Base-by-base conservation (phyloP, 2,888 invertebrate genomes). In the Elgonia sp. region DNA sequence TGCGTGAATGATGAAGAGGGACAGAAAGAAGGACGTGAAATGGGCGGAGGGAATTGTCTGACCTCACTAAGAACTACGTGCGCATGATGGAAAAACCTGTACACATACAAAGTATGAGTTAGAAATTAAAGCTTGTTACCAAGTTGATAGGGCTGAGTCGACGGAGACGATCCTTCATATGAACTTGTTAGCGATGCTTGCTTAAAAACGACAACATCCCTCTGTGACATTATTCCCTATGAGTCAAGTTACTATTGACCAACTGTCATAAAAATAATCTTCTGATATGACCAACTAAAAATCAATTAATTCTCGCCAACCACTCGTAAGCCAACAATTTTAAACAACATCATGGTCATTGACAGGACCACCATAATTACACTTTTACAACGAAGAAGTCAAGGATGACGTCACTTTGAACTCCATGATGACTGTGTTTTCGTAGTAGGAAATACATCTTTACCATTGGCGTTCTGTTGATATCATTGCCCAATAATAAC, bases 71-170 rank as follows among this genome's bases (percentile, higher is more conserved):
- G 55, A 83, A 67, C 86, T 82, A 86, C 70, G 79, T 69, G 65
- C 83, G 83, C 79, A 21, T 62, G 79, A 73, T 83, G 53, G 18
- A 80, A 80, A 80, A 84, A 62, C 50, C 40, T 75, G 73, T 83
- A 82, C 72, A 80, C 60, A 85, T 63, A 84, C 65, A 42, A 77
- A 62, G 46, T 37, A 70, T 65, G 79, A 72, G 73, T 50, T 53
- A 18, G 9, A 84, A 84, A 84, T 84, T 84, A 84, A 82, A 81
- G 77, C 77, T 84, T 37, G 87, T 3, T 87, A 87, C 70, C 70
- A 81, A 81, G 63, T 84, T 69, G 60, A 80, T 87, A 62, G 67
- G 10, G 57, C 29, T 76, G 50, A 57, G 70, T 80, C 21, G 65
- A 80, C 83, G 65, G 79, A 77, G 65, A 79, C 86, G 81, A 86